Conservation (phyloP, 2,113 vertebrate genomes). For the Cnemophilus loriae region DNA sequence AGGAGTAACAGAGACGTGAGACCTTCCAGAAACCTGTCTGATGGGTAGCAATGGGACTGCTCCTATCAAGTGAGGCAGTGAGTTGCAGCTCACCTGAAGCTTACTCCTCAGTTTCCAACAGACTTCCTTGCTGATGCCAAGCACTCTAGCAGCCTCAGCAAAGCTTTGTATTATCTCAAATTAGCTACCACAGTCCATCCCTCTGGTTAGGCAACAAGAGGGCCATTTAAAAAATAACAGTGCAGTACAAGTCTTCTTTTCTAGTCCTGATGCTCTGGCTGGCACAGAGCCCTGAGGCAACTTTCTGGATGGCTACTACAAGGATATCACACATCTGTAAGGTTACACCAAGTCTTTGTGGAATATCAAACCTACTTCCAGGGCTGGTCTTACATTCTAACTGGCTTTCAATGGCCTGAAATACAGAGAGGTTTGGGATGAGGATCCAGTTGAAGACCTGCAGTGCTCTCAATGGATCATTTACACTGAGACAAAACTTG, state of each 20-base stretch:
- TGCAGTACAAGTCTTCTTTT: not conserved
- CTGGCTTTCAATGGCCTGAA: not conserved
- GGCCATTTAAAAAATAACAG: not conserved
- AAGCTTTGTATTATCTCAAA: not conserved
- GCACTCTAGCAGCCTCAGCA: not conserved
- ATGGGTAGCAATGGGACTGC: not conserved
- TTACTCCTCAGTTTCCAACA: not conserved
- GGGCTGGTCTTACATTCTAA: not conserved
- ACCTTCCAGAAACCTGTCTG: not conserved
- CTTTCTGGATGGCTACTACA: not conserved
- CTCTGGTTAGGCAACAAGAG: not conserved
- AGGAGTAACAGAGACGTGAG: not conserved
- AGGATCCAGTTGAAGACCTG: not conserved
- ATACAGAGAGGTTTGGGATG: not conserved
- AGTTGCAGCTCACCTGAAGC: not conserved
- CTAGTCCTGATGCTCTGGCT: not conserved
- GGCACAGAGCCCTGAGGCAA: not conserved
- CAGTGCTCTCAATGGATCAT: not conserved
- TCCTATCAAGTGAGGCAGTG: rapidly evolving
- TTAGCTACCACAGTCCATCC: not conserved
- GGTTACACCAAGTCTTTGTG: not conserved
- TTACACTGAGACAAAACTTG: not conserved
- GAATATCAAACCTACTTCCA: not conserved
- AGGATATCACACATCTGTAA: not conserved
- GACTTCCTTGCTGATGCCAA: not conserved